Evolutionary conservation across 2,888 invertebrate genomes (phyloP).

Genomic region (Silvanus unidentatus): DNA sequence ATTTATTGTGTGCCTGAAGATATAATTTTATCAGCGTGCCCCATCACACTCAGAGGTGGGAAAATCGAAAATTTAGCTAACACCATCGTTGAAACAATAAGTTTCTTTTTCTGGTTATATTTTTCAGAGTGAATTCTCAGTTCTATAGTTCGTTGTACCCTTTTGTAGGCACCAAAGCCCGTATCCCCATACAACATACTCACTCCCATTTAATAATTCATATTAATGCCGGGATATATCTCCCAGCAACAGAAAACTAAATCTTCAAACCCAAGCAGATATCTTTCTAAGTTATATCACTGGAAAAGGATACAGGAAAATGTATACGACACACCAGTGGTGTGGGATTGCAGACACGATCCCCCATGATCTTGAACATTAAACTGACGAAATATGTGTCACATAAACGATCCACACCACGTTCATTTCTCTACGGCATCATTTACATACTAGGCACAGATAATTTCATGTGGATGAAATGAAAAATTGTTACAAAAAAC

Average conservation of each 20-base stretch:
- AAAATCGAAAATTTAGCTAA: too few species aligned
- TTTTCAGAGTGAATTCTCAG: too few species aligned
- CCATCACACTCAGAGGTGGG: too few species aligned
- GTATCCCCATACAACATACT: too few species aligned
- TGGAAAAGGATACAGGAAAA: slow-evolving; percentile 2
- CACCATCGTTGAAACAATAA: too few species aligned
- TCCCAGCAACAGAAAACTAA: slow-evolving; percentile 2
- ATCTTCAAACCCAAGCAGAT: background rate
- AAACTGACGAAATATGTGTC: slow-evolving; percentile 19
- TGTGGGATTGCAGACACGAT: slow-evolving; percentile 9
- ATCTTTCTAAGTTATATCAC: background rate
- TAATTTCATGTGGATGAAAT: slow-evolving; percentile 14
- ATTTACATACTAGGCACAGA: slow-evolving; percentile 12
- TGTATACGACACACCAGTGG: slow-evolving; percentile 1
- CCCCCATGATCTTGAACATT: slow-evolving; percentile 20
- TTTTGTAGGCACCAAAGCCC: too few species aligned
- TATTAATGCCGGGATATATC: background rate
- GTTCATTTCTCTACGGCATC: slow-evolving; percentile 13
- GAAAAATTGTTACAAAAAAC: slow-evolving; percentile 15
- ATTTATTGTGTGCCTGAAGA: too few species aligned
- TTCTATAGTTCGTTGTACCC: too few species aligned
- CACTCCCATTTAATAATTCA: slow-evolving; percentile 1
- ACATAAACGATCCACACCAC: slow-evolving; percentile 14
- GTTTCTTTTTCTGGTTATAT: too few species aligned
- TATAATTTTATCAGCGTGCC: too few species aligned